These are phyloP conservation scores for Microplitis demolitor DNA, from an alignment of 1,140 invertebrate species.

Conservation along the genomic window DNA sequence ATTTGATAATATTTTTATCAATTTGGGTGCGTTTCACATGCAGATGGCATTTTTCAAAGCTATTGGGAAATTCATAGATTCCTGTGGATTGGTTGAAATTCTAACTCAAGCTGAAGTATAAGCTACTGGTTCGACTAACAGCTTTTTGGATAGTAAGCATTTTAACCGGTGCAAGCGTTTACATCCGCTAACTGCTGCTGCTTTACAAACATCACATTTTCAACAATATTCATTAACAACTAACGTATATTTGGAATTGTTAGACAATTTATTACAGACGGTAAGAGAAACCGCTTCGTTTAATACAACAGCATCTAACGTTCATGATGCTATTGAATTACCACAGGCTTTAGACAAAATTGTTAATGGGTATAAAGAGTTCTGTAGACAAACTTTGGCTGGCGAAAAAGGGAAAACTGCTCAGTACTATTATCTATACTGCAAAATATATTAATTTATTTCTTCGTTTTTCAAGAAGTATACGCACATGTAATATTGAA, in stretches of 20 bases:
- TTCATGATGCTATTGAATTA: conserved; percentile 15
- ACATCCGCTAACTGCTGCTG: conserved; percentile 45
- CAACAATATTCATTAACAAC: conserved; percentile 39
- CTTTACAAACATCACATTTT: conserved; percentile 45
- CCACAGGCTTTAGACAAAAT: conserved; percentile 7
- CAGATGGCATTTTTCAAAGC: conserved; percentile 54
- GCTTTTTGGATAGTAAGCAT: conserved; percentile 51
- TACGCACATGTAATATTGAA: conserved; percentile 36
- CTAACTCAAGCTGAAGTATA: conserved; percentile 46
- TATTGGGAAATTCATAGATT: conserved; percentile 49
- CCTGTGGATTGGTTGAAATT: conserved; percentile 44
- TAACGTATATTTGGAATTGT: conserved; percentile 15
- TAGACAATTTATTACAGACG: conserved; percentile 2
- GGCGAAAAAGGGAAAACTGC: conserved; percentile 45
- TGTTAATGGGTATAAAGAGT: conserved; percentile 21
- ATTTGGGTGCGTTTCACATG: conserved; percentile 52
- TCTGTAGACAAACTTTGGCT: conserved; percentile 28
- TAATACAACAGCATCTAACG: background rate
- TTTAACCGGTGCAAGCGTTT: conserved; percentile 55
- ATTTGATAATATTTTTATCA: conserved; percentile 52
- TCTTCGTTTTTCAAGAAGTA: conserved; percentile 37
- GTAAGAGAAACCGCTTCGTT: conserved; percentile 2
- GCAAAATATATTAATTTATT: conserved; percentile 36
- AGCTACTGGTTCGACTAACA: conserved; percentile 48
- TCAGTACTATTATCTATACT: conserved; percentile 39